phyloP scores from a whole-genome alignment of 2,888 invertebrate species.

The Stictocephala bisonia region DNA sequence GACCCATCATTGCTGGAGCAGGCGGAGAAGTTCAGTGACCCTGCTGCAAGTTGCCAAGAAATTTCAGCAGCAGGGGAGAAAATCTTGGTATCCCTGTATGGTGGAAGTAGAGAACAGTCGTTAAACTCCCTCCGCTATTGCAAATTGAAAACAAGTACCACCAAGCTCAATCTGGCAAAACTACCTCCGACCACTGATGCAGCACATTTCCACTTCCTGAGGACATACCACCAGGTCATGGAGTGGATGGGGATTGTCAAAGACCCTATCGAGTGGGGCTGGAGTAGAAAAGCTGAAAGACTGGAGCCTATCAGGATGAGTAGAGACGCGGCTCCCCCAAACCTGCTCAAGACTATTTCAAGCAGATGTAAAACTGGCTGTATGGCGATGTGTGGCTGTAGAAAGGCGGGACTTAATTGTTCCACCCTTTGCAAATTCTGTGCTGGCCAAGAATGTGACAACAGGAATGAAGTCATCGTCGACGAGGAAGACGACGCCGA shows the following conservation, averaged over 20 bases:
- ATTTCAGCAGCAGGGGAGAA: slow-evolving; percentile 44
- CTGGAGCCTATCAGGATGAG: too few relatives aligned
- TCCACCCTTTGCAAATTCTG: too few relatives aligned
- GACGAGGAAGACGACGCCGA: too few relatives aligned
- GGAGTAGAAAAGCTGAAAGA: too few relatives aligned
- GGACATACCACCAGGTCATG: slow-evolving; percentile 57
- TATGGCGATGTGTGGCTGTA: too few relatives aligned
- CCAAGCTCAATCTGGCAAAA: slow-evolving; percentile 41
- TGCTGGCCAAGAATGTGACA: too few relatives aligned
- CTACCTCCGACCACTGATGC: slow-evolving; percentile 50
- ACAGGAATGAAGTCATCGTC: too few relatives aligned
- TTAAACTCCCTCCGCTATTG: slow-evolving; percentile 30
- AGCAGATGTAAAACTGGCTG: too few relatives aligned
- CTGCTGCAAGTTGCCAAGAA: slow-evolving; percentile 33
- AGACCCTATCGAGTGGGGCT: slow-evolving; percentile 59
- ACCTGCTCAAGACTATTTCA: too few relatives aligned
- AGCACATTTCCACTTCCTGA: slow-evolving; percentile 59
- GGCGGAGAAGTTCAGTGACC: slow-evolving; percentile 17
- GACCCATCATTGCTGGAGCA: slow-evolving; percentile 35
- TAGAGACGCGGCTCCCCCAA: too few relatives aligned
- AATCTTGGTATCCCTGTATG: slow-evolving; percentile 39
- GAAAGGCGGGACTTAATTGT: too few relatives aligned
- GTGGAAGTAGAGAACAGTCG: slow-evolving; percentile 29
- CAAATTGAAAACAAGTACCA: slow-evolving; percentile 36
- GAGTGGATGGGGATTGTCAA: slow-evolving; percentile 56